Base-by-base conservation (phyloP, 2,888 invertebrate species). In the Druceiella hillmani region DNA sequence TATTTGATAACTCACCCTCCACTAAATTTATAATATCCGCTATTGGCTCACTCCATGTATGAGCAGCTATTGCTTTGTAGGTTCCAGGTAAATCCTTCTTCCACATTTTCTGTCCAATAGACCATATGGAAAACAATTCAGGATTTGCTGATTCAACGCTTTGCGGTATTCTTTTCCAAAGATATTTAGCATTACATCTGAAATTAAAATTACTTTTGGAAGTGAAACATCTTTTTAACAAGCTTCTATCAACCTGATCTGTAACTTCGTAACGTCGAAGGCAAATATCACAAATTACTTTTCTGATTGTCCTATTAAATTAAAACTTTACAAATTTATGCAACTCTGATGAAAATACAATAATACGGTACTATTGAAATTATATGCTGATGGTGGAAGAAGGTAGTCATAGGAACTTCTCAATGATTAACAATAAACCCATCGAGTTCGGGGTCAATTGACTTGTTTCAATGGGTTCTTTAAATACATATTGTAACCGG, bases 121-220 rank as follows among this genome's bases (percentile, higher is more conserved):
- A 62, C 88, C 93, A 91, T 46, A 94, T 79, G 32, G 80, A 78
- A 33, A 64, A 66, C 49, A 94, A 65, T 67, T 93, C 91, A 39
- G 80, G 72, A 57, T 79, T 80, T 28, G 77, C 75, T 37, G 74
- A 67, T 60, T 88, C 91, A 7, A 87, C 64, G 49, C 64, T 75
- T 39, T 72, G 66, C 4, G 94, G 90, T 54, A 93, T 92, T 53
- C 94, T 79, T 63, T 91, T 91, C 94, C 94, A 94, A 48, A 94
- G 69, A 61, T 85, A 88, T 62, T 92, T 93, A 2, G 93, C 93
- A 74, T 87, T 87, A 55, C 86, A 87, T 57, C 90, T 90, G 60
- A 17, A 68, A 68, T 46, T 49, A 37, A 15, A 15, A 43, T 4
- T 9, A 14, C 24, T 24, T 12, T 13, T 28, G 5, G 25, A 24